These are phyloP conservation scores for Oryzias javanicus DNA, from an alignment of 2,113 vertebrate genomes.

Conservation along the genomic window DNA sequence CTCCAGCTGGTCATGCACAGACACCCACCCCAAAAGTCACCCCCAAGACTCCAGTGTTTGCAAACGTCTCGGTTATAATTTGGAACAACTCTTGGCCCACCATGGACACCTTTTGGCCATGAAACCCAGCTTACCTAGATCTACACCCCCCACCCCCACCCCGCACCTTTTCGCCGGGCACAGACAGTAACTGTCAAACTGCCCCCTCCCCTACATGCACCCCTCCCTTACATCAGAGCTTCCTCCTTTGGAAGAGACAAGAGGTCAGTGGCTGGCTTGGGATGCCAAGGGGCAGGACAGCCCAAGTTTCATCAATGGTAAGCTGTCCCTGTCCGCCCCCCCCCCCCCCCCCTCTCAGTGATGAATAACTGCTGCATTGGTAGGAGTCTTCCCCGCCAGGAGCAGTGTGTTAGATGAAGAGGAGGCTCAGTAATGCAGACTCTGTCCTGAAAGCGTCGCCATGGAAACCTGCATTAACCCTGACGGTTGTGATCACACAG, in stretches of 20 bases:
- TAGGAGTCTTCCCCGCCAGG: slow-evolving; percentile 33
- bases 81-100: slow-evolving; percentile 56
- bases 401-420: slow-evolving; percentile 29
- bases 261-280: slow-evolving; percentile 73
- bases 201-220: slow-evolving; percentile 67
- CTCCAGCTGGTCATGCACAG: slow-evolving; percentile 57
- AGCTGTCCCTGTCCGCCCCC: slow-evolving; percentile 65
- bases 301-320: slow-evolving; percentile 76
- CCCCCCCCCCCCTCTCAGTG: slow-evolving; percentile 43
- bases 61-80: slow-evolving; percentile 62
- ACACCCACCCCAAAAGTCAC: slow-evolving; percentile 53
- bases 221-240: slow-evolving; percentile 70
- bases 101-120: slow-evolving; percentile 33
- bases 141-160: too few relatives aligned
- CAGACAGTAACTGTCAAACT: too few relatives aligned
- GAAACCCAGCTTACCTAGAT: slow-evolving; percentile 65
- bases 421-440: slow-evolving; percentile 21
- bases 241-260: slow-evolving; percentile 71
- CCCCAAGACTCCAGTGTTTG: slow-evolving; percentile 47
- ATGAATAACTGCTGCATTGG: slow-evolving; percentile 36
- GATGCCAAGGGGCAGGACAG: slow-evolving; percentile 57
- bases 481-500: too few relatives aligned
- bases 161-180: slow-evolving; percentile 11
- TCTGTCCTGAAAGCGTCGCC: too few relatives aligned
- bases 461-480: too few relatives aligned